phyloP scores from a whole-genome alignment of 2,113 vertebrate species.

The Aspidoscelis tigris region DNA sequence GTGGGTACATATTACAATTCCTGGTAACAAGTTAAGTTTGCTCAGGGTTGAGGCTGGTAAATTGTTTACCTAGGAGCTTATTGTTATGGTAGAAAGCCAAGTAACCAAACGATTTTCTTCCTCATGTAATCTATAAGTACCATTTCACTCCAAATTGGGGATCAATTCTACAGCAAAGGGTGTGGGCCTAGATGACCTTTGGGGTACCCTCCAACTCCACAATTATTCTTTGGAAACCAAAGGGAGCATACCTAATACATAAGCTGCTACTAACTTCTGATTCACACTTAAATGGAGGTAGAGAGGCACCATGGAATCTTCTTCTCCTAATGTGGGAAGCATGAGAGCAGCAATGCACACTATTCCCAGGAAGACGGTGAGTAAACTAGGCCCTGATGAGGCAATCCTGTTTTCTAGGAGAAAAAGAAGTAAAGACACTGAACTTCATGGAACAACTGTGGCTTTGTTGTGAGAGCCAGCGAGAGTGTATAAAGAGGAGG shows the following conservation, averaged over 20 bases:
- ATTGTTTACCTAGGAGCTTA: no score
- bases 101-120: background rate
- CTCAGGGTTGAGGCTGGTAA: no score
- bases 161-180: background rate
- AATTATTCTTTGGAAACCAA: background rate
- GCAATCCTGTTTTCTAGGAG: slow-evolving; percentile 85
- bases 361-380: slow-evolving; percentile 94
- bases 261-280: slow-evolving; percentile 99
- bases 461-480: no score
- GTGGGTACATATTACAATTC: background rate
- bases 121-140: background rate
- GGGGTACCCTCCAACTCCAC: no score
- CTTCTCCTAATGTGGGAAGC: slow-evolving; percentile 96
- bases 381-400: slow-evolving; percentile 92
- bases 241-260: slow-evolving; percentile 90
- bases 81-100: background rate
- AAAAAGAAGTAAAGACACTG: background rate
- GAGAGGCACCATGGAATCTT: slow-evolving; percentile 97
- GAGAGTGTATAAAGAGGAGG: no score
- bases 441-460: background rate
- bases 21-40: background rate
- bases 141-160: background rate
- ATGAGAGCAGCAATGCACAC: slow-evolving; percentile 94
- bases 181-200: no score
- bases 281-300: slow-evolving; percentile 99